phyloP scores from a whole-genome alignment of 64 coral and sea anemone species.

The Porites australiensis region DNA sequence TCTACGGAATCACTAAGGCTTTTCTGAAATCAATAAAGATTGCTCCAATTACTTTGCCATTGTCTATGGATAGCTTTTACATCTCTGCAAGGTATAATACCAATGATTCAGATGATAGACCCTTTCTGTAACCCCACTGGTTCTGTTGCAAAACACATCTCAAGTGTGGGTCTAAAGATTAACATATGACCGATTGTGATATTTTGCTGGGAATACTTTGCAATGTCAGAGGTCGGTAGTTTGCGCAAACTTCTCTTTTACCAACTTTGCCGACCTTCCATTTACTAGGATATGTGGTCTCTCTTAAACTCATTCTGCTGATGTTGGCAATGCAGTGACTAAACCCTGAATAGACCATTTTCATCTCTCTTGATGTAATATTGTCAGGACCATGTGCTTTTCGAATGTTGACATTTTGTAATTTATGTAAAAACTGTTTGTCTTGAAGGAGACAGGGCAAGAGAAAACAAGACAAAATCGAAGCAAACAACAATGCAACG shows the following conservation, averaged over 20 bases:
- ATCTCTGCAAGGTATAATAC: conserved; percentile 15
- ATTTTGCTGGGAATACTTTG: conserved; percentile 38
- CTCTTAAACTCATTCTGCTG: too few species aligned
- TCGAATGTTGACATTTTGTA: too few species aligned
- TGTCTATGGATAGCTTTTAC: neutral
- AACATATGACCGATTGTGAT: conserved; percentile 10
- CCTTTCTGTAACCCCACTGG: conserved; percentile 50
- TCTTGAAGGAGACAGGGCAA: too few species aligned
- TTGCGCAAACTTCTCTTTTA: neutral
- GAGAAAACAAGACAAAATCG: too few species aligned
- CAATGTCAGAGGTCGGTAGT: conserved; percentile 47
- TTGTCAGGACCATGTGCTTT: too few species aligned
- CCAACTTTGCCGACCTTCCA: conserved; percentile 23
- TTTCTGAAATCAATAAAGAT: conserved; percentile 38
- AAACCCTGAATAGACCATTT: too few species aligned
- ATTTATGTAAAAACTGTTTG: too few species aligned
- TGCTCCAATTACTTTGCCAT: conserved; percentile 32
- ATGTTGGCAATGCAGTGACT: too few species aligned
- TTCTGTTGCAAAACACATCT: neutral
- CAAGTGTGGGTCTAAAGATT: conserved; percentile 38
- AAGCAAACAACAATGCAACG: too few species aligned
- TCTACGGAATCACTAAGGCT: conserved; percentile 33
- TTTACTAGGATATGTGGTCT: too few species aligned
- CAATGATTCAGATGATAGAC: conserved; percentile 27
- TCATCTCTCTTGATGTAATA: too few species aligned